phyloP scores from a whole-genome alignment of 2,888 invertebrate species.

The Acleris holmiana region DNA sequence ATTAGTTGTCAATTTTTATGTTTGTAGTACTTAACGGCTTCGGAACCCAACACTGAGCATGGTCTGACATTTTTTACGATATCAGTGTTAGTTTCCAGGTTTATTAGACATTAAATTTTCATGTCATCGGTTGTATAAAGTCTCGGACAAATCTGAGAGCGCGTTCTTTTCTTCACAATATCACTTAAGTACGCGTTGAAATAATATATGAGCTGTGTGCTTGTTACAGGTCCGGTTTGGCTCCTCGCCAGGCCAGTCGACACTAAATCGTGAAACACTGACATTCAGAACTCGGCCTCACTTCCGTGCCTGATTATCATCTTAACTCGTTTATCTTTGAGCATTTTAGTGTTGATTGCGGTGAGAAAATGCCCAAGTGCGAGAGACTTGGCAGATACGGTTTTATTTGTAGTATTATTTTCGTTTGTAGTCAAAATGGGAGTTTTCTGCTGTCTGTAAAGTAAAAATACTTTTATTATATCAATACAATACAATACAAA shows the following conservation, averaged over 20 bases:
- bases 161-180: conserved; percentile 22
- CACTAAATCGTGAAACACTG: conserved; percentile 43
- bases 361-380: conserved; percentile 8
- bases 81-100: too few species aligned
- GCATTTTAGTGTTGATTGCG: conserved; percentile 14
- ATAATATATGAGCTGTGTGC: conserved; percentile 33
- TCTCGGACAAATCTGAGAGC: not conserved
- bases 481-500: too few species aligned
- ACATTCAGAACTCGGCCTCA: conserved; percentile 36
- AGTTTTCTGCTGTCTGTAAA: not conserved
- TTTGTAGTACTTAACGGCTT: too few species aligned
- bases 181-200: conserved; percentile 31
- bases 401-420: not conserved
- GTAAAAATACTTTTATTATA: too few species aligned
- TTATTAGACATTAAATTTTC: too few species aligned
- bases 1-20: too few species aligned
- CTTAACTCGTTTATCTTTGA: conserved; percentile 23
- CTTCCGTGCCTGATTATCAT: conserved; percentile 37
- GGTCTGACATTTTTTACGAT: too few species aligned
- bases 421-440: not conserved
- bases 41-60: too few species aligned
- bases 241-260: conserved; percentile 42
- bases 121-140: too few species aligned
- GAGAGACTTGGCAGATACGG: not conserved
- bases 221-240: conserved; percentile 44